These are phyloP conservation scores for Caenorhabditis remanei DNA, from an alignment of 1,140 invertebrate species.

Conservation along the genomic window DNA sequence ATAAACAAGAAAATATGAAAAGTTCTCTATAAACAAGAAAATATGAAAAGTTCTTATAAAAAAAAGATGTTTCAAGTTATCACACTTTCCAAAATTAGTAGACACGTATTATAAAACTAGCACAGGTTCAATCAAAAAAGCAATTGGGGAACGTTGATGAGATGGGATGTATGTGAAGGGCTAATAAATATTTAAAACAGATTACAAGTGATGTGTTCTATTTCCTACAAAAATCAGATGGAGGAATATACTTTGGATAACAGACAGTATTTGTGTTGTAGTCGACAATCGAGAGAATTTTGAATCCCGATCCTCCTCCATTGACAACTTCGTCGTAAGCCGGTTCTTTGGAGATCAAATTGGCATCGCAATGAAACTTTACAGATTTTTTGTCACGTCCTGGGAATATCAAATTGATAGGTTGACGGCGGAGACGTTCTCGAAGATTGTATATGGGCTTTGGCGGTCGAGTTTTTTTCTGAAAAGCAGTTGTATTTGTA, in stretches of 20 bases:
- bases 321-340: not conserved
- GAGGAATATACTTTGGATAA: not conserved
- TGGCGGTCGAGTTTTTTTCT: not conserved
- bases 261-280: not conserved
- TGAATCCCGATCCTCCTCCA: not conserved
- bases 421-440: not conserved
- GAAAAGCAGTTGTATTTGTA: not conserved
- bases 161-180: too few relatives aligned
- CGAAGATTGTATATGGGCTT: too few relatives aligned
- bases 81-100: too few relatives aligned
- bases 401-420: constrained; percentile 2
- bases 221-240: not conserved
- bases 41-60: too few relatives aligned
- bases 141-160: too few relatives aligned
- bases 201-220: too few relatives aligned
- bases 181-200: too few relatives aligned
- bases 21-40: too few relatives aligned
- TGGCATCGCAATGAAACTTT: not conserved
- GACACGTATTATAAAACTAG: too few relatives aligned
- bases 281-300: constrained; percentile 10
- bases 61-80: too few relatives aligned
- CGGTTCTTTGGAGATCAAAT: not conserved
- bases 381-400: not conserved
- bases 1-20: too few relatives aligned
- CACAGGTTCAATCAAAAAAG: too few relatives aligned